These are phyloP conservation scores for Morinoia aosen DNA, from an alignment of 2,888 invertebrate genomes.

Conservation along the genomic window DNA sequence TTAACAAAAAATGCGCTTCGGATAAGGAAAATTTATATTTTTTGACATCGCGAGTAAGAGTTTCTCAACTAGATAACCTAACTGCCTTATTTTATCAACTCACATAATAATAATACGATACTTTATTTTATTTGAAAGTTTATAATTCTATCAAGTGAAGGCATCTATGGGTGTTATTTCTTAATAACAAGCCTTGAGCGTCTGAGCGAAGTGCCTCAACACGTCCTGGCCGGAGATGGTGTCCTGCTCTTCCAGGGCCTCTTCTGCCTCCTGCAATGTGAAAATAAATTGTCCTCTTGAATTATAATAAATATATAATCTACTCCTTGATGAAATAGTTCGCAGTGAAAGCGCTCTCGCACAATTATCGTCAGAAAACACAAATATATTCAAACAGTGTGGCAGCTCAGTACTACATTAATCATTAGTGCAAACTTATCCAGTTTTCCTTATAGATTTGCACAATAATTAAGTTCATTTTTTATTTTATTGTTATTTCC, in stretches of 20 bases:
- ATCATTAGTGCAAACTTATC: background rate
- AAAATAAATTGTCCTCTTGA: background rate
- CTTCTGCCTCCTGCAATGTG: constrained; percentile 62
- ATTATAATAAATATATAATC: background rate
- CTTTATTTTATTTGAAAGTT: too few species aligned
- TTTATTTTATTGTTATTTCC: background rate
- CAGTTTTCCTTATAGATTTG: background rate
- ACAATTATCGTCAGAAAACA: too few species aligned
- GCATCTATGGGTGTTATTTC: too few species aligned
- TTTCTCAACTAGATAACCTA: too few species aligned
- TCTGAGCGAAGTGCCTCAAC: constrained; percentile 66
- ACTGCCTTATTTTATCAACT: too few species aligned
- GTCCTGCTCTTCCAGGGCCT: constrained; percentile 65
- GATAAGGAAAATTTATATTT: too few species aligned
- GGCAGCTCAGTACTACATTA: background rate
- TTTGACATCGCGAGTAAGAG: too few species aligned
- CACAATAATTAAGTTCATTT: background rate
- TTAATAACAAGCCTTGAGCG: constrained; percentile 61
- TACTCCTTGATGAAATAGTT: too few species aligned
- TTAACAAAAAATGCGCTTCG: too few species aligned
- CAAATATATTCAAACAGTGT: background rate
- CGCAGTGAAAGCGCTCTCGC: too few species aligned
- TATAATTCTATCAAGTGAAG: too few species aligned
- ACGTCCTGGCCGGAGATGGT: constrained; percentile 63
- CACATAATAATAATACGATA: too few species aligned